Conservation (phyloP, 2,797 vertebrate species). For the Spizella passerina region DNA sequence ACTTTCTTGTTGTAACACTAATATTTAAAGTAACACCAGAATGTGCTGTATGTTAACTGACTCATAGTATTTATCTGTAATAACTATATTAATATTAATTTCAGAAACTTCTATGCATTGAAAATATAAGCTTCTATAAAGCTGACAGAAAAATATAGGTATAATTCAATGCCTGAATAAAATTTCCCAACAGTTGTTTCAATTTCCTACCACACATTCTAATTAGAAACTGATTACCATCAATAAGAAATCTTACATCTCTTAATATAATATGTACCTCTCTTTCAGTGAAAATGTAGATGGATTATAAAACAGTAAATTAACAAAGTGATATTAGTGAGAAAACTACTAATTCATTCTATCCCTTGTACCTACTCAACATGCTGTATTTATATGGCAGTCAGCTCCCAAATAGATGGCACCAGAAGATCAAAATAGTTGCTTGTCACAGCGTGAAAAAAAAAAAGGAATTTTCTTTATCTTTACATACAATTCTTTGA, state of each 20-base stretch:
- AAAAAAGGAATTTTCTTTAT: not conserved
- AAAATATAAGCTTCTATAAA: conserved; percentile 12
- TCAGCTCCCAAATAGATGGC: not conserved
- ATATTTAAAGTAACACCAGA: not conserved
- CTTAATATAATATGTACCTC: not conserved
- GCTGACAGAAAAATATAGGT: not conserved
- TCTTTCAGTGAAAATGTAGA: not conserved
- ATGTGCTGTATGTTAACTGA: not conserved
- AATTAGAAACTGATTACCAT: conserved; percentile 4
- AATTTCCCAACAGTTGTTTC: not conserved
- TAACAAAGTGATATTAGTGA: not conserved
- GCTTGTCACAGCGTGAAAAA: not conserved
- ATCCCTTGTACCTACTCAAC: not conserved
- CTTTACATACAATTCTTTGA: not conserved
- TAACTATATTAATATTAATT: not conserved
- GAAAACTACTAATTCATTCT: not conserved
- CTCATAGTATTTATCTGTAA: not conserved
- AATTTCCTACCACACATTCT: not conserved
- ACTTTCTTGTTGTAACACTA: not conserved
- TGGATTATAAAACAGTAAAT: not conserved
- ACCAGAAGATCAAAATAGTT: not conserved
- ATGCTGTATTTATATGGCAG: not conserved
- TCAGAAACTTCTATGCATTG: conserved; percentile 1
- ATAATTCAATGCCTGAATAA: conserved; percentile 38
- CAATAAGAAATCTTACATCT: not conserved